phyloP scores from a whole-genome alignment of 1,140 invertebrate species.

The Lithobius niger region DNA sequence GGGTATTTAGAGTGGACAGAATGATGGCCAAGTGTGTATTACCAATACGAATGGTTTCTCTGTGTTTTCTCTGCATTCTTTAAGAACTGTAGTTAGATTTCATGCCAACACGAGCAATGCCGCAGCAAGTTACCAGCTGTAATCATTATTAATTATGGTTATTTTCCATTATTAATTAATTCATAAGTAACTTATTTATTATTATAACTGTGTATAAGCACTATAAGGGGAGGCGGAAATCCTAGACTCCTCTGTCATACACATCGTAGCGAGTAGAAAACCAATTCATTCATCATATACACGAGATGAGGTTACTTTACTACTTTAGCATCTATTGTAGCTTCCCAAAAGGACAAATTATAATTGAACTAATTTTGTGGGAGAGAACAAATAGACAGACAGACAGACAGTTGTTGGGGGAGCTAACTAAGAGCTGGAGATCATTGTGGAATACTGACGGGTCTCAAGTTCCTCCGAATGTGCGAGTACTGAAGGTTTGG shows the following conservation, averaged over 20 bases:
- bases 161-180: conserved; percentile 2
- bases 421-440: too few relatives aligned
- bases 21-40: too few relatives aligned
- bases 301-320: conserved; percentile 1
- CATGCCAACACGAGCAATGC: background rate
- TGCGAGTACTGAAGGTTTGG: background rate
- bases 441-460: too few relatives aligned
- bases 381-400: background rate
- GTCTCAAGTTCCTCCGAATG: too few relatives aligned
- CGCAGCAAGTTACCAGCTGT: too few relatives aligned
- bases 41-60: background rate
- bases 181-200: conserved; percentile 8
- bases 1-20: too few relatives aligned
- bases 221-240: background rate
- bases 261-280: conserved; percentile 7
- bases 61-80: conserved; percentile 4
- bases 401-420: too few relatives aligned
- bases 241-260: conserved; percentile 5
- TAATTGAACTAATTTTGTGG: background rate
- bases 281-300: conserved; percentile 9
- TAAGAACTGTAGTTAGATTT: conserved; percentile 9
- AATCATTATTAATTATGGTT: too few relatives aligned
- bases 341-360: background rate
- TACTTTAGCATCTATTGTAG: conserved; percentile 2
- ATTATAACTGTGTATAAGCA: conserved; percentile 8